phyloP scores from a whole-genome alignment of 2,797 vertebrate species.

The Enteromius anoplus region DNA sequence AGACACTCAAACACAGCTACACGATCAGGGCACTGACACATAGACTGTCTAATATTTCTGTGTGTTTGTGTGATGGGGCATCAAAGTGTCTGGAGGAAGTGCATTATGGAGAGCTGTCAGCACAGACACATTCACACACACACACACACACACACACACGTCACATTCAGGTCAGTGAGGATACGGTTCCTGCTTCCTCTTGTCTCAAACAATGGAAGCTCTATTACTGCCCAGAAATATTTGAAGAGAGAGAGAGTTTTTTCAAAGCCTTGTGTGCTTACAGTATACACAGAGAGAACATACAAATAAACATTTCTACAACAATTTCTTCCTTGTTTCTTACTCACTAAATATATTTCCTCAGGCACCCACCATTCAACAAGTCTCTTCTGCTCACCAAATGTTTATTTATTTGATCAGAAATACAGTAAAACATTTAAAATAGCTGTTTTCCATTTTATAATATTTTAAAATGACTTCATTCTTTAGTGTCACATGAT shows the following conservation, averaged over 20 bases:
- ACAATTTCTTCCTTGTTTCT: slow-evolving; percentile 19
- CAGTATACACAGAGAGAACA: slow-evolving; percentile 2
- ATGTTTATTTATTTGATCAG: not conserved
- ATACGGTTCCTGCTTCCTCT: slow-evolving; percentile 77
- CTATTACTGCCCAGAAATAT: slow-evolving; percentile 77
- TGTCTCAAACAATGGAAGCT: slow-evolving; percentile 80
- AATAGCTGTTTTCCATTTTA: not conserved
- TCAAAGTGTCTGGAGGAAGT: slow-evolving; percentile 49
- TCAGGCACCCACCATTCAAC: not conserved
- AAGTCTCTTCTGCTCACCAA: not conserved
- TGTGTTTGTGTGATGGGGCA: slow-evolving; percentile 34
- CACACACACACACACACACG: slow-evolving; percentile 59
- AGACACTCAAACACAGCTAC: slow-evolving; percentile 48
- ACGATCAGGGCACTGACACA: slow-evolving; percentile 57
- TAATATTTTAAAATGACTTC: not conserved
- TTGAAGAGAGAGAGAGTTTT: slow-evolving; percentile 45
- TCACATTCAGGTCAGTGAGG: slow-evolving; percentile 70
- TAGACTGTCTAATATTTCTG: slow-evolving; percentile 39
- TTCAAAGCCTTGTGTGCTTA: not conserved
- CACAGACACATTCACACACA: slow-evolving; percentile 56
- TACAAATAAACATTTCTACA: not conserved
- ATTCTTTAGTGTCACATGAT: not conserved
- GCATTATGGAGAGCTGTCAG: slow-evolving; percentile 33
- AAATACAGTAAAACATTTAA: not conserved
- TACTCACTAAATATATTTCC: not conserved